These are phyloP conservation scores for Argyresthia goedartella DNA, from an alignment of 2,888 invertebrate species.

Conservation along the genomic window DNA sequence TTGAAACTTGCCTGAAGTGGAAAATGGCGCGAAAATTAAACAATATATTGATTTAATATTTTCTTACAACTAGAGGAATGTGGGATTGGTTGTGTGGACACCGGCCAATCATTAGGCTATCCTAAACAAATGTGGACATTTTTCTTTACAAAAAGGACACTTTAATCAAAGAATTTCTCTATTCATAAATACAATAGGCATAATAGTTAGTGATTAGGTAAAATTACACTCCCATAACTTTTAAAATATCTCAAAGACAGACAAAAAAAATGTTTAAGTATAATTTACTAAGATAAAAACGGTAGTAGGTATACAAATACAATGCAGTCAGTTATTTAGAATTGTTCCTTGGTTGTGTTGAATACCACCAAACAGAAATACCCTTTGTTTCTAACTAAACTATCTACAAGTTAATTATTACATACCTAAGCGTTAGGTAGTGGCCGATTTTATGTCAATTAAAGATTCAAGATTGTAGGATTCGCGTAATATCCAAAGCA, in stretches of 20 bases:
- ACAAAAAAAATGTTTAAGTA: no score
- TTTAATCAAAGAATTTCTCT: conserved; percentile 1
- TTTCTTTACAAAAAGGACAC: not conserved
- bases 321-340: conserved; percentile 4
- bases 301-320: no score
- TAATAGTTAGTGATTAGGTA: not conserved
- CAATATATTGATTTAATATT: conserved; percentile 5
- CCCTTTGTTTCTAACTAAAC: no score
- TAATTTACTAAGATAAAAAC: conserved; percentile 1
- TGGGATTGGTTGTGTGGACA: conserved; percentile 20
- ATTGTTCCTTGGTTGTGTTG: not conserved
- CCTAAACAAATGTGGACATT: not conserved
- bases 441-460: no score
- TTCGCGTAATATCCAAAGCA: no score
- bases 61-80: conserved; percentile 63
- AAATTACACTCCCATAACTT: not conserved
- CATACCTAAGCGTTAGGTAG: no score
- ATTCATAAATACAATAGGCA: not conserved
- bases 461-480: no score
- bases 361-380: no score
- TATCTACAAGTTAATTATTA: no score
- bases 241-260: not conserved
- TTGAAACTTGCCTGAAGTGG: conserved; percentile 15
- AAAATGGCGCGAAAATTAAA: not conserved
- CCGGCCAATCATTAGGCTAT: not conserved